Base-by-base conservation (phyloP, 2,797 vertebrate species). In the Darevskia mixta region DNA sequence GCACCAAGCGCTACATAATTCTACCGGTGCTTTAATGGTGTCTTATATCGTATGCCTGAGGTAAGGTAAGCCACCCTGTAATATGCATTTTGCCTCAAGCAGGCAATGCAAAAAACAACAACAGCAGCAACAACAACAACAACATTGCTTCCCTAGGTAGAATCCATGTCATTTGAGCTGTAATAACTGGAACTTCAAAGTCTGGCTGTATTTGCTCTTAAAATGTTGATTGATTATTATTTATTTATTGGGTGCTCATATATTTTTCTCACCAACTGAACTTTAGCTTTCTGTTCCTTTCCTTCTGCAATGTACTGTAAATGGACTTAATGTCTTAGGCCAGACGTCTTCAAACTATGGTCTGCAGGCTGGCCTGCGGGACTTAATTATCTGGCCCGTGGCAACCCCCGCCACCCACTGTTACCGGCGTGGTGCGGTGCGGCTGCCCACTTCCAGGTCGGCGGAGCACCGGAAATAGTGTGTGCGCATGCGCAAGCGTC, bases 181-280 rank as follows among this genome's bases (percentile, higher is more conserved):
- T 35, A 71, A 15, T 18, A 73, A 82, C 55, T 32, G 38, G n/a
- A 45, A 38, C 8, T 32, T 87, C 18, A 77, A 77, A n/a, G 10
- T 8, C n/a, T 8, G 25, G 3, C 41, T 67, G 27, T 83, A 38
- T 83, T 69, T 69, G 9, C 2, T 77, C 61, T 38, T 78, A 49
- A 38, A 45, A 35, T 67, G 27, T 77, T 55, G 15, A 49, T 43
- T 67, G n/a, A 78, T 77, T 67, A 23, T 76, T 69, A 49, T 88
- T 88, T 83, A 88, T 71, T 49, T 72, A 69, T 67, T 83, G 25
- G 41, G 8, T 78, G 64, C 73, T 32, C 55, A 38, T 83, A 43
- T 83, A 23, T 11, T 41, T 71, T 43, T 61, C 10, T 66, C 79
- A 23, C 61, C 41, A 77, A 43, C 5, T 72, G 64, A n/a, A 79